Conservation (phyloP, 2,797 vertebrate species). For the Microchirus variegatus region DNA sequence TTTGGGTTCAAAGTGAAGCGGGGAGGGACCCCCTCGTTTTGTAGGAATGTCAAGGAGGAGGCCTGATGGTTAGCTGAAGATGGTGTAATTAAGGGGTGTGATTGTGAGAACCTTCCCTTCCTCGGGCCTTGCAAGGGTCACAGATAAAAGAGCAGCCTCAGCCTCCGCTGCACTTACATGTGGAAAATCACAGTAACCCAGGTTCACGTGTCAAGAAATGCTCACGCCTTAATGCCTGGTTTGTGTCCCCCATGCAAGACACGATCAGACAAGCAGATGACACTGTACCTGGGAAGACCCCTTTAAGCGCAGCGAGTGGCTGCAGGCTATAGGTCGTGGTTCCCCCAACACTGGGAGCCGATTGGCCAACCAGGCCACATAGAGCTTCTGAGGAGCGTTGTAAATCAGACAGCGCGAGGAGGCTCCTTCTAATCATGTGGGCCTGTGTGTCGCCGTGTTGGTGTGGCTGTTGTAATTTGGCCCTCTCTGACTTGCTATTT, state of each 20-base stretch:
- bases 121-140: conserved; percentile 74
- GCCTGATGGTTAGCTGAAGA: conserved; percentile 80
- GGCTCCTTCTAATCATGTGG: conserved; percentile 83
- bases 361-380: conserved; percentile 56
- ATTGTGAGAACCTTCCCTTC: conserved; percentile 81
- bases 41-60: conserved; percentile 81
- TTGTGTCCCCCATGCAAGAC: conserved; percentile 3
- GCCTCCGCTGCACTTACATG: conserved; percentile 54
- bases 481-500: conserved; percentile 78
- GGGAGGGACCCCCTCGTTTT: conserved; percentile 78
- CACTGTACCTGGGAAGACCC: conserved; percentile 48
- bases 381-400: conserved; percentile 66
- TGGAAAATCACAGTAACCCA: conserved; percentile 51
- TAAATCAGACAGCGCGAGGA: conserved; percentile 78
- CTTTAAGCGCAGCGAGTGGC: conserved; percentile 15
- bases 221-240: conserved; percentile 7
- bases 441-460: conserved; percentile 69
- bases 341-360: conserved; percentile 43
- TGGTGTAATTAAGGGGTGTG: conserved; percentile 84
- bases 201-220: conserved; percentile 8
- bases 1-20: conserved; percentile 78
- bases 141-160: conserved; percentile 76
- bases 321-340: conserved; percentile 34
- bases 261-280: conserved; percentile 30
- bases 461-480: conserved; percentile 80